Conservation (phyloP, 2,113 vertebrate species). For the Plectropomus leopardus region DNA sequence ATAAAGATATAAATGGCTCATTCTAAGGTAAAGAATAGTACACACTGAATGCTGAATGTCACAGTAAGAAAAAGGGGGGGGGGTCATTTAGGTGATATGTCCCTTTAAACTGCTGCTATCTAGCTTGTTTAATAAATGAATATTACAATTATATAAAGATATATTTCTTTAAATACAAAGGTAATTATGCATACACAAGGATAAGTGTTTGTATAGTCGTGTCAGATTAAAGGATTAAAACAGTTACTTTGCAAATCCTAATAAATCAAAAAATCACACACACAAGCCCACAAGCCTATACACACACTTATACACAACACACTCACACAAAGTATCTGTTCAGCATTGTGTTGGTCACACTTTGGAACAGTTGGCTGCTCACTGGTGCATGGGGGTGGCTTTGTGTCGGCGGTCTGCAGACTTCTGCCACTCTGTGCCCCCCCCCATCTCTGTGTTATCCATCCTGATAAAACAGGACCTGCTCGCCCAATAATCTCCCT, state of each 20-base stretch:
- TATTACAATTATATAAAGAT: not conserved
- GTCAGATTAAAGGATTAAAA: not conserved
- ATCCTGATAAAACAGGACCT: slow-evolving; percentile 71
- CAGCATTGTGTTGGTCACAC: slow-evolving; percentile 81
- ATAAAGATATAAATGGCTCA: no score
- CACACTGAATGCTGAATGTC: no score
- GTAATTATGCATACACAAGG: no score
- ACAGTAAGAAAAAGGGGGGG: no score
- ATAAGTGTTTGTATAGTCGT: not conserved
- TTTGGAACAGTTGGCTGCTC: slow-evolving; percentile 83
- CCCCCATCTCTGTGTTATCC: slow-evolving; percentile 48
- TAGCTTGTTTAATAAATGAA: not conserved
- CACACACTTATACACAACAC: slow-evolving; percentile 58
- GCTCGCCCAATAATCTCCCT: slow-evolving; percentile 77
- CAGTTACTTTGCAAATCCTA: not conserved
- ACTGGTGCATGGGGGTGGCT: slow-evolving; percentile 73
- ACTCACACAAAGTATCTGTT: slow-evolving; percentile 66
- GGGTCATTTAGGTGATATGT: not conserved
- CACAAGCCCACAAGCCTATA: slow-evolving; percentile 35
- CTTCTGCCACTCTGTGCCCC: slow-evolving; percentile 65
- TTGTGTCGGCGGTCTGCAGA: slow-evolving; percentile 79
- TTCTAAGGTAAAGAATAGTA: no score
- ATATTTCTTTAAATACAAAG: not conserved
- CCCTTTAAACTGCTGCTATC: not conserved
- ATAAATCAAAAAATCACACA: slow-evolving; percentile 9